These are phyloP conservation scores for Diarsia mendica DNA, from an alignment of 2,888 invertebrate genomes.

Conservation along the genomic window DNA sequence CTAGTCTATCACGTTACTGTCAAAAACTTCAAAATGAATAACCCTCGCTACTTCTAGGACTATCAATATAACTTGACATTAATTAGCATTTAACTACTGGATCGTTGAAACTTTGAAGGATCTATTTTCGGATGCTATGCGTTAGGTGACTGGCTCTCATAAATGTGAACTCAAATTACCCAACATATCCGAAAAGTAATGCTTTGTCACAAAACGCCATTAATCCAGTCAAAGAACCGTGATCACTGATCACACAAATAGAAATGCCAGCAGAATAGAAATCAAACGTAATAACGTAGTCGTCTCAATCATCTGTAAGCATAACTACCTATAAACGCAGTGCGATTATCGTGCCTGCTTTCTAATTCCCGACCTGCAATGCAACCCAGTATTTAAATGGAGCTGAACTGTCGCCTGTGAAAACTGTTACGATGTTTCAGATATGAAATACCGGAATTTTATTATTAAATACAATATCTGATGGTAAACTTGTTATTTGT, in stretches of 20 bases:
- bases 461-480: conserved; percentile 10
- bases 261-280: conserved; percentile 65
- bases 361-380: conserved; percentile 68
- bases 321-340: conserved; percentile 58
- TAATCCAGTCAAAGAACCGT: conserved; percentile 17
- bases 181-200: neutral
- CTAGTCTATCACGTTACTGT: too few species aligned
- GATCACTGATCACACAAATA: conserved; percentile 30
- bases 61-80: conserved; percentile 9
- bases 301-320: conserved; percentile 61
- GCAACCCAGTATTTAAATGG: conserved; percentile 66
- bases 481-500: conserved; percentile 4
- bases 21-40: neutral
- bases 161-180: neutral
- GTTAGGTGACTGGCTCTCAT: conserved; percentile 1
- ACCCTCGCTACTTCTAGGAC: neutral
- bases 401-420: conserved; percentile 63
- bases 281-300: conserved; percentile 58
- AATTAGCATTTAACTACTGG: neutral
- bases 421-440: conserved; percentile 49
- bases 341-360: conserved; percentile 69
- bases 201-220: neutral
- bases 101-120: neutral
- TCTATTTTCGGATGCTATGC: neutral
- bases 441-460: conserved; percentile 29